These are phyloP conservation scores for Thymallus thymallus DNA, from an alignment of 2,113 vertebrate genomes.

Conservation along the genomic window DNA sequence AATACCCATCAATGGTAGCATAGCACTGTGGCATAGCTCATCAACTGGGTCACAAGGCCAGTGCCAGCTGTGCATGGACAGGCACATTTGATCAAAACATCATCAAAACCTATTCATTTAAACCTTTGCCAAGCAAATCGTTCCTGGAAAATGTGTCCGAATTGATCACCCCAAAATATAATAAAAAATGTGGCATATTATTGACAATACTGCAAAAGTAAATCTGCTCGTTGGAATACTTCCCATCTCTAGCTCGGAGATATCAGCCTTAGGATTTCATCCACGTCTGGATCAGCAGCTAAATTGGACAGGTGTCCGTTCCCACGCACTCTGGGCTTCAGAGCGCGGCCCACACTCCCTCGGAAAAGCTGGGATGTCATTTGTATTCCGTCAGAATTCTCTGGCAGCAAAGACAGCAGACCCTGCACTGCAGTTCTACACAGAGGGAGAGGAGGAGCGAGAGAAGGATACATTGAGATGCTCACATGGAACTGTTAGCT, in stretches of 20 bases:
- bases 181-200: no score
- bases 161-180: no score
- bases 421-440: constrained; percentile 40
- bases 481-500: constrained; percentile 40
- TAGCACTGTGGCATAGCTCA: constrained; percentile 49
- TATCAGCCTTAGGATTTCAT: constrained; percentile 12
- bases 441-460: not conserved
- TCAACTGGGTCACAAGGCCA: constrained; percentile 63
- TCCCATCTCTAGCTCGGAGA: not conserved
- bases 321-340: constrained; percentile 2
- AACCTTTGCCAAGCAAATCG: no score
- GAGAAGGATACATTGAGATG: constrained; percentile 29
- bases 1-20: constrained; percentile 62
- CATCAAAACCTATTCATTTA: not conserved
- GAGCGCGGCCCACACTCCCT: constrained; percentile 25
- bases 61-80: constrained; percentile 47
- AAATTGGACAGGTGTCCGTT: constrained; percentile 21
- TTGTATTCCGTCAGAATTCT: constrained; percentile 53
- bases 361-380: constrained; percentile 43
- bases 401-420: constrained; percentile 33
- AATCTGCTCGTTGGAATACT: no score
- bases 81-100: constrained; percentile 54
- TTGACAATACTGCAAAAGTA: no score
- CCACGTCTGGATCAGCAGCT: constrained; percentile 11
- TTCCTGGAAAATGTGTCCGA: no score